phyloP scores from a whole-genome alignment of 2,113 vertebrate species.

The Salvelinus sp. region DNA sequence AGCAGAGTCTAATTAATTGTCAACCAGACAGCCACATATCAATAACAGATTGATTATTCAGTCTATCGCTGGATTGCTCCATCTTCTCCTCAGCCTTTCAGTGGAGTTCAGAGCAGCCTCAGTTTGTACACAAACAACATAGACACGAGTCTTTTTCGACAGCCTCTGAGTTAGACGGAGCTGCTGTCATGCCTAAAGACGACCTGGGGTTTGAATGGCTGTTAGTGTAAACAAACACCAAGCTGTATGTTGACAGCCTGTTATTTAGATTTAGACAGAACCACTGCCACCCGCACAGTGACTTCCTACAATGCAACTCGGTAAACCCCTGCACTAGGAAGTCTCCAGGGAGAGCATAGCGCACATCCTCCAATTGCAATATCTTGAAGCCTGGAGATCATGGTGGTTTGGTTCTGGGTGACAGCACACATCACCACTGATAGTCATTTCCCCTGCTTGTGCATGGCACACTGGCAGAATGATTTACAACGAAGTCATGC shows the following conservation, averaged over 20 bases:
- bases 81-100: slow-evolving; percentile 17
- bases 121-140: not conserved
- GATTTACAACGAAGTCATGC: not conserved
- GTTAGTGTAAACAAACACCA: slow-evolving; percentile 1
- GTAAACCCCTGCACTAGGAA: not conserved
- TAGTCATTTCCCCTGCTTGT: not conserved
- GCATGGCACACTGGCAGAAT: not conserved
- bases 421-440: not conserved
- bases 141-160: no score
- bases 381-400: not conserved
- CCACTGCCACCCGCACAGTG: not conserved
- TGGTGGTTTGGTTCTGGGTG: not conserved
- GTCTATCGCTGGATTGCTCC: not conserved
- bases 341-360: not conserved
- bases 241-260: not conserved
- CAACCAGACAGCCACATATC: slow-evolving; percentile 20
- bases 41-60: slow-evolving; percentile 31
- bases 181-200: no score
- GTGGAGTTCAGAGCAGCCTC: not conserved
- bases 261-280: not conserved
- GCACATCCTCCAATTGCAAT: not conserved
- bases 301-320: not conserved
- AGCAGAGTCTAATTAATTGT: slow-evolving; percentile 34
- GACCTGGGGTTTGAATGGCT: no score
- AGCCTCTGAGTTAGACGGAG: no score